Evolutionary conservation across 2,797 vertebrate genomes (phyloP).

Genomic region (Lindbergichthys nudifrons): DNA sequence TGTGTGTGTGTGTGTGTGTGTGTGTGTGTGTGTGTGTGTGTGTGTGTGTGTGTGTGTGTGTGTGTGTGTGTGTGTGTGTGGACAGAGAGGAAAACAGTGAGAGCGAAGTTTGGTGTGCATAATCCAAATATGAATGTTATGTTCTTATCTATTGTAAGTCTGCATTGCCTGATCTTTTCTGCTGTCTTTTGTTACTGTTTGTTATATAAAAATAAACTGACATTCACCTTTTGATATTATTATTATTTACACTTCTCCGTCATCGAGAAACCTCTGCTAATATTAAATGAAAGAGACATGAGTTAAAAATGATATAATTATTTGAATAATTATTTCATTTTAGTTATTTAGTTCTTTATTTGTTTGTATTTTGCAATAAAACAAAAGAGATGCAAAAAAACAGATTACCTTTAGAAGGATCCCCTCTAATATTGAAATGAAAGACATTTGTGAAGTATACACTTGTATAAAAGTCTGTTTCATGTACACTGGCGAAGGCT

Average conservation of each 20-base stretch:
- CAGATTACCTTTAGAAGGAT: no score
- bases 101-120: conserved; percentile 41
- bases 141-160: conserved; percentile 61
- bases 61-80: not conserved
- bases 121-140: conserved; percentile 76
- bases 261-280: not conserved
- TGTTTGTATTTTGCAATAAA: no score
- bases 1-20: not conserved
- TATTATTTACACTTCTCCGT: not conserved
- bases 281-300: not conserved
- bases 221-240: conserved; percentile 41
- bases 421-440: no score
- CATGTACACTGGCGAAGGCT: no score
- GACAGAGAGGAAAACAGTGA: not conserved
- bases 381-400: no score
- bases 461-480: no score
- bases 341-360: no score
- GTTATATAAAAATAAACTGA: conserved; percentile 75
- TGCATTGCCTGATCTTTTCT: conserved; percentile 75
- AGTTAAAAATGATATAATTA: not conserved
- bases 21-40: not conserved
- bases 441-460: no score
- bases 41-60: not conserved
- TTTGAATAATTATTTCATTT: no score
- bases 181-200: conserved; percentile 81